Evolutionary conservation across 2,797 vertebrate species (phyloP).

Genomic region (Parauchenoglanis ngamensis): DNA sequence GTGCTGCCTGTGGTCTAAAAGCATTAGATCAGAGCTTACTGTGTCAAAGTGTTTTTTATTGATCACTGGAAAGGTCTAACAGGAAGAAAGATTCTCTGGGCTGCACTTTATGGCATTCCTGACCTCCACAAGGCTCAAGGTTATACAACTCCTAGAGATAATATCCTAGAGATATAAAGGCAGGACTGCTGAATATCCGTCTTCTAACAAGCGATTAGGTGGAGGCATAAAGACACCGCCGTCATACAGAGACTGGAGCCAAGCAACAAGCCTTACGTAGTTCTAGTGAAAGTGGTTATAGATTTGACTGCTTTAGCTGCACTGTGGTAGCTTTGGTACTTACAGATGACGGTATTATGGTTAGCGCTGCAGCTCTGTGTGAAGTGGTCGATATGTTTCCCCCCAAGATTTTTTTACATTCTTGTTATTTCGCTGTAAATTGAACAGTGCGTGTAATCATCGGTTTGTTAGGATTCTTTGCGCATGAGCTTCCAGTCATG

Average conservation of each 20-base stretch:
- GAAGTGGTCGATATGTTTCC: not conserved
- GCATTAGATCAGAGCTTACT: not conserved
- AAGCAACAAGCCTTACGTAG: no score
- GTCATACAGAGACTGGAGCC: not conserved
- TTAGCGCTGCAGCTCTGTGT: not conserved
- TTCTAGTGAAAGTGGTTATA: no score
- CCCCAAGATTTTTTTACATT: not conserved
- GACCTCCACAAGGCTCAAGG: constrained; percentile 31
- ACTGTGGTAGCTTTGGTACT: not conserved
- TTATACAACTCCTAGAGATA: constrained; percentile 29
- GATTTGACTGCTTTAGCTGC: no score
- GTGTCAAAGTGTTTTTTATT: constrained; percentile 37
- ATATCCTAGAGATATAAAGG: constrained; percentile 28
- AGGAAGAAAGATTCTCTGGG: not conserved
- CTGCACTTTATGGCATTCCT: constrained; percentile 4
- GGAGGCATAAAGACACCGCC: not conserved
- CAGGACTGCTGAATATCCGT: constrained; percentile 19
- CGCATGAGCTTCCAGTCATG: not conserved
- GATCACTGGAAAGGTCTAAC: constrained; percentile 36
- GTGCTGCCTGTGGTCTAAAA: constrained; percentile 11
- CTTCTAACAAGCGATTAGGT: constrained; percentile 36
- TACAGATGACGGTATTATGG: not conserved
- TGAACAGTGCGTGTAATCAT: no score
- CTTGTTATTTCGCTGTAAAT: not conserved
- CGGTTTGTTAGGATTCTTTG: no score